phyloP scores from a whole-genome alignment of 2,888 invertebrate species.

The Omphaloscelis lunosa region DNA sequence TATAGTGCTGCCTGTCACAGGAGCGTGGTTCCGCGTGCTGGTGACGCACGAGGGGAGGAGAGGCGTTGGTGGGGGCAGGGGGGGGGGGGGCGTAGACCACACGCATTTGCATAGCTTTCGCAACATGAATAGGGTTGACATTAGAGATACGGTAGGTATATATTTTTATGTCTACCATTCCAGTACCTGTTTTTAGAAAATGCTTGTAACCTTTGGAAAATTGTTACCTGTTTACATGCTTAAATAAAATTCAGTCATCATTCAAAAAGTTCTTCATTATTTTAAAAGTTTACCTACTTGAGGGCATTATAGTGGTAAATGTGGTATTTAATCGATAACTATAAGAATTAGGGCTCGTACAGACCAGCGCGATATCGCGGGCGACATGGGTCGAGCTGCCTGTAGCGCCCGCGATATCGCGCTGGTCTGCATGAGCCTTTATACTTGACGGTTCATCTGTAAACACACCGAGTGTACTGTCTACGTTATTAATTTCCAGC shows the following conservation, averaged over 20 bases:
- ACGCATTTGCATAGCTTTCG: conserved; percentile 44
- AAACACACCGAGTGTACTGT: neutral
- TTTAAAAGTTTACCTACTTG: too few species aligned
- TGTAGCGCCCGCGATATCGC: too few species aligned
- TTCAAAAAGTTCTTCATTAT: neutral
- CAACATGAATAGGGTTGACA: conserved; percentile 19
- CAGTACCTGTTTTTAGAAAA: neutral
- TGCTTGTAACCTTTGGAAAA: neutral
- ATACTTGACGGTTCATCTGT: conserved; percentile 1
- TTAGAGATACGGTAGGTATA: neutral
- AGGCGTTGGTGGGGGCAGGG: neutral
- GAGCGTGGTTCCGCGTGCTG: conserved; percentile 16
- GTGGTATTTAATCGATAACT: neutral
- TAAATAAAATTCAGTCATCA: neutral
- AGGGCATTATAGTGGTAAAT: neutral
- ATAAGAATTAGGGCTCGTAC: too few species aligned
- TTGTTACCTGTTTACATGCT: neutral
- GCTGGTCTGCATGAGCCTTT: too few species aligned
- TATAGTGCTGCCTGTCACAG: neutral
- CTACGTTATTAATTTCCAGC: conserved; percentile 7
- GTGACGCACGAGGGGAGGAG: neutral
- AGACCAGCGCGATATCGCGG: too few species aligned
- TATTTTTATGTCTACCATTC: neutral
- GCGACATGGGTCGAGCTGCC: too few species aligned
- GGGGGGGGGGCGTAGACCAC: conserved; percentile 29